Conservation (phyloP, 2,113 vertebrate genomes). For the Eidolon helvum region DNA sequence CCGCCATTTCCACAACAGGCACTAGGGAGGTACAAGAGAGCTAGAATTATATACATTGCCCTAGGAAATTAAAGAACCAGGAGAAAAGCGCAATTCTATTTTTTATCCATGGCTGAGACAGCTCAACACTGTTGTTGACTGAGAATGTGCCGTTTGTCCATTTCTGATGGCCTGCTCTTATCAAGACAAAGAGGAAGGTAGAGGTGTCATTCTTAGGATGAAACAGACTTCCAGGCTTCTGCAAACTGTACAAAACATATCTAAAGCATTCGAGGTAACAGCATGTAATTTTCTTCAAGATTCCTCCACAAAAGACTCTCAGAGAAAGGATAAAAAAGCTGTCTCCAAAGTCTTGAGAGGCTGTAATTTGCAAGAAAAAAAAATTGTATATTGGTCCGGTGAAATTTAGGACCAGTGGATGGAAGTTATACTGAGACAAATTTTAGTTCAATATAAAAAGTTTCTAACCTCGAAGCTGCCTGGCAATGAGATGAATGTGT, state of each 20-base stretch:
- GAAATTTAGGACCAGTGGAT: neutral
- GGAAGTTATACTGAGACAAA: neutral
- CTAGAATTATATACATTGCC: neutral
- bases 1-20: neutral
- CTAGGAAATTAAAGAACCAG: neutral
- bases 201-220: neutral
- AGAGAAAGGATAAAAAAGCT: neutral
- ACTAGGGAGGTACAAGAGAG: neutral
- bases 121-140: neutral
- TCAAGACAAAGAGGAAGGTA: neutral
- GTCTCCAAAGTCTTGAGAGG: neutral
- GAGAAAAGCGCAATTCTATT: neutral
- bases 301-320: neutral
- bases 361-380: neutral
- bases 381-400: neutral
- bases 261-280: neutral
- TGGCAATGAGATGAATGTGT: neutral
- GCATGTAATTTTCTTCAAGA: neutral
- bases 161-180: neutral
- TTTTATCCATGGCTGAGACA: neutral
- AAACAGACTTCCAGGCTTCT: neutral
- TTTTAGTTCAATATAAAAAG: neutral
- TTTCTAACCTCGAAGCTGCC: neutral
- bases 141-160: neutral
- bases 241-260: rapidly evolving